Conservation (phyloP, 2,113 vertebrate genomes). For the Callipepla californica region DNA sequence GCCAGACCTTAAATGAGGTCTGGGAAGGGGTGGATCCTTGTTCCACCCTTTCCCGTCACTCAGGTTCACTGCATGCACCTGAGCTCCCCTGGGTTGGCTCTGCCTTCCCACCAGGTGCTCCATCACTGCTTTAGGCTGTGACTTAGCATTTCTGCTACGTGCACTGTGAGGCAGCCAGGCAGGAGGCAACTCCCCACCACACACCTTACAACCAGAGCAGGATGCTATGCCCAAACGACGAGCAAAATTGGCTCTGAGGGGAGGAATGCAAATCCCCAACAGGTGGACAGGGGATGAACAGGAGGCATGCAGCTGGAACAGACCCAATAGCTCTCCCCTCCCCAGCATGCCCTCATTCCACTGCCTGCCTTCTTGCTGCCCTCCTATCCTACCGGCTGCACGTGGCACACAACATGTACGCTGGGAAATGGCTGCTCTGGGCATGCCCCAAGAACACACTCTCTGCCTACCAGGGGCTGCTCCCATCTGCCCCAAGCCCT, state of each 20-base stretch:
- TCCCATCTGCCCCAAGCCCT: neutral
- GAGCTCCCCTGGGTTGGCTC: too few relatives aligned
- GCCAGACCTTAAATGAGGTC: too few relatives aligned
- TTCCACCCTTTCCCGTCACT: too few relatives aligned
- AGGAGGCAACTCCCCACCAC: neutral
- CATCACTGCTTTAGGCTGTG: too few relatives aligned
- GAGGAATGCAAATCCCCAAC: neutral
- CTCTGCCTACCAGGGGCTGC: neutral
- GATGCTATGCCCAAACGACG: neutral
- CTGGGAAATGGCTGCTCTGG: accelerated
- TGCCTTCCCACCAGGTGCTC: too few relatives aligned
- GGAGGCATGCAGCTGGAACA: neutral
- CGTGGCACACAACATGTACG: neutral
- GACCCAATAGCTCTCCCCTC: neutral
- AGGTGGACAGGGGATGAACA: neutral
- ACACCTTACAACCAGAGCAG: neutral
- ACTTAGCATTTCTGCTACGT: too few relatives aligned
- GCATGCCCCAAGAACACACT: neutral
- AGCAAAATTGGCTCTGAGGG: neutral
- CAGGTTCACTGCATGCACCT: too few relatives aligned
- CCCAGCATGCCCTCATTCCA: neutral
- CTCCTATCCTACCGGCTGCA: neutral
- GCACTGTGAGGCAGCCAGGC: neutral
- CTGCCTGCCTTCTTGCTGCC: neutral
- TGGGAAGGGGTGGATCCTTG: too few relatives aligned